Base-by-base conservation (phyloP, 2,888 invertebrate genomes). In the Oeneis ivallda region DNA sequence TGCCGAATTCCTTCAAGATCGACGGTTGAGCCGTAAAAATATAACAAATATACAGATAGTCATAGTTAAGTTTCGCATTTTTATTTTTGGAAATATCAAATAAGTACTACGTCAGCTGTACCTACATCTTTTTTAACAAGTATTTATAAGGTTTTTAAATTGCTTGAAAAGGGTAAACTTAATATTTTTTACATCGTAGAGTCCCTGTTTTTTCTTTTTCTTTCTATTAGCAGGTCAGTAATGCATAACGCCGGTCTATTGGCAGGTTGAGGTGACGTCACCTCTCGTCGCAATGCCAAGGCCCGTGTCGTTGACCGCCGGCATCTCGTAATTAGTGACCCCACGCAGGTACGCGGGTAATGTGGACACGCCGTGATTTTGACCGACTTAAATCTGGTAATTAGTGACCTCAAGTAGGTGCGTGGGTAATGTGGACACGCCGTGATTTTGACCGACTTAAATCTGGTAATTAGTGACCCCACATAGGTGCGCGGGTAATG, bases 271-370 rank as follows among this genome's bases (percentile, higher is more conserved):
- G 57, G 71, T 80, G 79, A 80, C 78, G 84, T 79, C 81, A 82
- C 79, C 74, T 10, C 43, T 32, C 70, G 73, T 65, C 72, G 76
- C 86, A 87, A 82, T 86, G 87, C 86, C 88, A 87, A 88, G 87
- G 88, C 72, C 66, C 71, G 70, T 65, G 85, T 83, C 86, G 77
- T 67, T 79, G 87, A 84, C 84, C 86, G 81, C 39, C 72, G 71
- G 69, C 73, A 71, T 73, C 74, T 74, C 70, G 71, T 74, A 76
- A 79, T 79, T 78, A 77, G 75, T 76, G 75, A 77, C 76, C 72
- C 80, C 81, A 82, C 72, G 72, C 77, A 59, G 32, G 54, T 43
- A 62, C 32, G 64, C 39, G 17, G 58, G 39, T 43, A 43, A 15
- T 49, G 57, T 49, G 65, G 62, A 65, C 65, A 59, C 43, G 45